phyloP scores from a whole-genome alignment of 2,113 vertebrate species.

The Pelvicachromis taeniatus region DNA sequence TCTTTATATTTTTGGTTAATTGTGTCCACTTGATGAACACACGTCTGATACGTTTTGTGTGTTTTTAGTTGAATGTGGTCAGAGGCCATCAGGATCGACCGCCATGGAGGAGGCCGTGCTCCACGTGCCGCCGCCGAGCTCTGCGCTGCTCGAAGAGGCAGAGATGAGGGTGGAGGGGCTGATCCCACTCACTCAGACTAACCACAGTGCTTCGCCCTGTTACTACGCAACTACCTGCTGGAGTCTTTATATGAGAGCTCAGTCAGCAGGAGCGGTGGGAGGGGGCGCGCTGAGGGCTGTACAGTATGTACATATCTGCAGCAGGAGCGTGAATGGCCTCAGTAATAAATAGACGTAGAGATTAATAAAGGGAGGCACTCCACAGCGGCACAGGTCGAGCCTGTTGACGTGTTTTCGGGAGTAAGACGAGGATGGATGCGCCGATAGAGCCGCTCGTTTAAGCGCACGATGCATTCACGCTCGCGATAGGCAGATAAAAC shows the following conservation, averaged over 20 bases:
- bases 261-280: not conserved
- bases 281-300: not conserved
- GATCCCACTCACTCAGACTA: not conserved
- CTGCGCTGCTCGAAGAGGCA: not conserved
- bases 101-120: not conserved
- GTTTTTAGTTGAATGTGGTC: not conserved
- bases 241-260: not conserved
- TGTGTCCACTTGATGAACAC: not conserved
- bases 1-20: not conserved
- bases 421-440: not conserved
- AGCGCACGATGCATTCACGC: not conserved
- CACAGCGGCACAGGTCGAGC: not conserved
- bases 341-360: not conserved
- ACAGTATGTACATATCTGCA: not conserved
- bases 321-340: not conserved
- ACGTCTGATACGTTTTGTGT: not conserved
- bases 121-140: not conserved
- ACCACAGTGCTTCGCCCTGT: not conserved
- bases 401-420: not conserved
- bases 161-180: not conserved
- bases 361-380: not conserved
- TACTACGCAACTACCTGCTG: conserved; percentile 11
- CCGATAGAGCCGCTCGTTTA: not conserved
- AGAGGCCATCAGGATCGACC: not conserved
- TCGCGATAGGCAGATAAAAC: not conserved